Evolutionary conservation across 2,888 invertebrate species (phyloP).

Genomic region (Clivina fossor): DNA sequence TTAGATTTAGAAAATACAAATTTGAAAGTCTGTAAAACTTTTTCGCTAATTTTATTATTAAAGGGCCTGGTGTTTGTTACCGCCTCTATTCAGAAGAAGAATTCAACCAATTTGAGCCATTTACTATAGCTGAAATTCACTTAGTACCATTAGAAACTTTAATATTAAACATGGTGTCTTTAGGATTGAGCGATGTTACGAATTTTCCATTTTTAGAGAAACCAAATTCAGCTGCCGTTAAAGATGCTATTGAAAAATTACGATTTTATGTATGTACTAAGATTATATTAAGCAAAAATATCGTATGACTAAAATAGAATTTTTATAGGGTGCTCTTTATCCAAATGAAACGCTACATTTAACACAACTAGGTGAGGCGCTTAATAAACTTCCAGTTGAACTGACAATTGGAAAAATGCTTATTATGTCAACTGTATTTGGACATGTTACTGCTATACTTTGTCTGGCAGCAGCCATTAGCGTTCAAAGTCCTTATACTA

Average conservation of each 20-base stretch:
- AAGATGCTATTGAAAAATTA: conserved; percentile 81
- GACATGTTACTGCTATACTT: conserved; percentile 84
- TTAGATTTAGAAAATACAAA: neutral
- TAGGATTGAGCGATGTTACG: conserved; percentile 88
- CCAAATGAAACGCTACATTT: conserved; percentile 52
- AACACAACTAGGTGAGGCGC: conserved; percentile 81
- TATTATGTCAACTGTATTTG: conserved; percentile 85
- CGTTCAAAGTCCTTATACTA: conserved; percentile 91
- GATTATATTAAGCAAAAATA: neutral
- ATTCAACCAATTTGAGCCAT: conserved; percentile 75
- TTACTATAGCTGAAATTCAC: conserved; percentile 90
- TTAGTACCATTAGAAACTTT: conserved; percentile 92
- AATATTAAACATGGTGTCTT: conserved; percentile 87
- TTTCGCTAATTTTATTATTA: too few relatives aligned
- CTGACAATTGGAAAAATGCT: conserved; percentile 95
- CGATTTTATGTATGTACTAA: conserved; percentile 74
- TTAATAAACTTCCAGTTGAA: conserved; percentile 91
- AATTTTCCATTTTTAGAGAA: conserved; percentile 94
- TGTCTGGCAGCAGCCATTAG: conserved; percentile 90
- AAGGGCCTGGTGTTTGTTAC: conserved; percentile 92
- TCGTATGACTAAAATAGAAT: conserved; percentile 5
- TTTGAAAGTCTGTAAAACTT: neutral
- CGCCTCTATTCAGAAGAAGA: conserved; percentile 85
- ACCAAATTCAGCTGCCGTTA: conserved; percentile 81
- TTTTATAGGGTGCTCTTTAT: conserved; percentile 21